phyloP scores from a whole-genome alignment of 2,113 vertebrate genomes.

The Nibea albiflora region DNA sequence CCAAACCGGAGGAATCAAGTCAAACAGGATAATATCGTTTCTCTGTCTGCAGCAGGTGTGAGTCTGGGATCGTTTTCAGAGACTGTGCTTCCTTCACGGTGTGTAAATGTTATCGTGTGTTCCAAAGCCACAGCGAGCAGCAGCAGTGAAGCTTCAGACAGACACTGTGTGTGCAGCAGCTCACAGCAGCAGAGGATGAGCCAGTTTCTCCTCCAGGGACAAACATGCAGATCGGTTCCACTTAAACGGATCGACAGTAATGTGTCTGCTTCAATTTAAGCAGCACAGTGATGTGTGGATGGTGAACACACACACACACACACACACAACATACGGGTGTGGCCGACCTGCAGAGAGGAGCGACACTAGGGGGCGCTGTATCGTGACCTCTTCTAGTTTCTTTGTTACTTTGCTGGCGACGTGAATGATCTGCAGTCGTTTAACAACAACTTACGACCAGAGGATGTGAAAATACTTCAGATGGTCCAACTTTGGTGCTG shows the following conservation, averaged over 20 bases:
- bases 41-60: too few relatives aligned
- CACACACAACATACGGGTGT: not conserved
- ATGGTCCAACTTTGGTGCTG: too few relatives aligned
- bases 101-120: not conserved
- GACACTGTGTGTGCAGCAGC: not conserved
- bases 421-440: too few relatives aligned
- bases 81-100: too few relatives aligned
- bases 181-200: conserved; percentile 37
- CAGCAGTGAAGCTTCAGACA: not conserved
- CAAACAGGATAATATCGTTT: too few relatives aligned
- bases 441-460: too few relatives aligned
- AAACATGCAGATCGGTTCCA: conserved; percentile 59
- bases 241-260: conserved; percentile 65
- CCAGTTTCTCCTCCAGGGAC: conserved; percentile 15
- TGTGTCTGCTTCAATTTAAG: conserved; percentile 31
- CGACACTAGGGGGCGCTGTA: not conserved
- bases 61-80: too few relatives aligned
- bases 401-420: too few relatives aligned
- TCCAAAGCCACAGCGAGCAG: not conserved
- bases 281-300: conserved; percentile 8
- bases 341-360: not conserved
- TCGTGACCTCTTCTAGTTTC: too few relatives aligned
- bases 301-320: not conserved
- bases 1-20: too few relatives aligned
- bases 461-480: too few relatives aligned